Evolutionary conservation across 1,140 invertebrate species (phyloP), one percentile per base, ranked within the genome.

Genomic region (Himalopsyche phryganea): DNA sequence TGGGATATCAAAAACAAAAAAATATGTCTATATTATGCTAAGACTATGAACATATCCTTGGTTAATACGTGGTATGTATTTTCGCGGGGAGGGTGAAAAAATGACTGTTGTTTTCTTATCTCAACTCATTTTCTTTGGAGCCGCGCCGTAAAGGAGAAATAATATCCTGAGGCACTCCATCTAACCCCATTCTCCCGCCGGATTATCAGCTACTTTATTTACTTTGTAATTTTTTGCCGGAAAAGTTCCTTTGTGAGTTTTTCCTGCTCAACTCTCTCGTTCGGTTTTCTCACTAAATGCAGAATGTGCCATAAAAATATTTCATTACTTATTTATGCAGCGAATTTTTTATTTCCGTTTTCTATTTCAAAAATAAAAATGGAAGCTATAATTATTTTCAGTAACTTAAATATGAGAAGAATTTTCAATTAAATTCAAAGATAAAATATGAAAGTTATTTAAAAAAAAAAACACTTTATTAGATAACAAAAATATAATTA

Each of bases 121-220:
- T 50, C 33, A n/a, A 17, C 55, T 23, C 32, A 20, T 50, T 32
- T 57, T 33, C 46, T 36, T 15, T n/a, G n/a, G 20, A 38, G 49
- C 14, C 6, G 23, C 15, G n/a, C 6, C 32, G 33, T 19, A 50
- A 45, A 58, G 40, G 40, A 58, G 40, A 49, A 58, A 49, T 28
- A 28, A 28, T 28, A 44, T 42, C 38, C 20, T 13, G 35, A 28
- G 35, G 33, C 33, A 19, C n/a, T 49, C 48, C 35, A 28, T 28
- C 23, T 28, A 45, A 19, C 41, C 20, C 42, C 41, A 19, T 46
- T 20, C 13, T 36, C 28, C 28, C 28, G 11, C 15, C 32, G 38
- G 47, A 50, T 50, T 50, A 50, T 58, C 28, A 50, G 46, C 9
- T 50, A 35, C 44, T 52, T 48, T 59, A 59, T 59, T 59, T 59